Evolutionary conservation across 2,113 vertebrate genomes (phyloP), one percentile per base, ranked within the genome.

Genomic region (Caranx melampygus): DNA sequence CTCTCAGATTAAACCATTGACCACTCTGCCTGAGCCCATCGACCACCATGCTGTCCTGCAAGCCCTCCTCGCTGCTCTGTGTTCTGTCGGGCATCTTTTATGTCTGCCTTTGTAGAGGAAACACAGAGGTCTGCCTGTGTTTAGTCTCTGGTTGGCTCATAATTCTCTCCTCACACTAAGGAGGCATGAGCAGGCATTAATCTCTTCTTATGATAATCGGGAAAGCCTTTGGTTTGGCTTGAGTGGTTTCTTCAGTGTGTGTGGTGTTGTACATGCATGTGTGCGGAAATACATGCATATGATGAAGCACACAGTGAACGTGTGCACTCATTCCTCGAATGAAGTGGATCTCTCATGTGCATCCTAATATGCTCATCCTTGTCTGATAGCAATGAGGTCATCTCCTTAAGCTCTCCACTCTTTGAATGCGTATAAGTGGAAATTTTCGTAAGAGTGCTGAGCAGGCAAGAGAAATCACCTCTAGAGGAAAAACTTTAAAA

Each of bases 1-100:
- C 68, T 89, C 88, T 75, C 77, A 87, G 84, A 93, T 91, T 93
- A 92, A 91, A 85, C 86, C 87, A 79, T 88, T 85, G 90, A 87
- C 92, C 88, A 83, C 86, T 88, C 84, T 72, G 83, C 81, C 66
- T 78, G 81, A 90, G 80, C 62, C 65, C 73, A 84, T 82, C 68
- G 64, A 91, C 79, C 52, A 51, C 37, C 33, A 63, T 57, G 35
- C 67, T 52, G 67, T 84, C 66, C 78, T 89, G 82, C 69, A 44
- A 77, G 72, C 34, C 76, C 71, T 52, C 31, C 71, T 60, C 59
- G 1, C 67, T 59, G 57, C 37, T 76, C 59, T 45, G 26, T 51
- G 37, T 68, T n/a, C 71, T 13, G 51, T 63, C 6, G 42, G 71
- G 60, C 63, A 60, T 76, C 72, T 86, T 84, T 85, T 82, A 76